Percentiles rank a stretch among this genome's conserved stretches.
phyloP scores from a whole-genome alignment of 2,888 invertebrate genomes.

The Linyphia triangularis region DNA sequence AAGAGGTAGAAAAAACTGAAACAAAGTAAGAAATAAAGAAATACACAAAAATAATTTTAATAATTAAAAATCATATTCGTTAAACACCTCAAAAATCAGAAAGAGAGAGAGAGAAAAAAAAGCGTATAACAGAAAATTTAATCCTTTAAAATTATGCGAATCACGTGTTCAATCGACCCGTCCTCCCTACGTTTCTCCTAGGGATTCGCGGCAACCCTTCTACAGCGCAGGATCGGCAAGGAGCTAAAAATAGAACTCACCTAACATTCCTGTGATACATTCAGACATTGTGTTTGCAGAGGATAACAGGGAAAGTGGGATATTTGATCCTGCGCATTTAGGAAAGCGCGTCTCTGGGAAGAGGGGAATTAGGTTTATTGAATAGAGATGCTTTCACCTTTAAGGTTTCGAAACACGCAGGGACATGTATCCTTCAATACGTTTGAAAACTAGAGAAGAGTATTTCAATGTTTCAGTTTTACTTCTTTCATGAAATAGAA shows the following conservation, averaged over 20 bases:
- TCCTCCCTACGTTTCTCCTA: slow-evolving; percentile 13
- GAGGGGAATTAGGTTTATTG: neutral
- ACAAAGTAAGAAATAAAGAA: too few relatives aligned
- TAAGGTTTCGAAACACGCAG: too few relatives aligned
- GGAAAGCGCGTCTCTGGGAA: neutral
- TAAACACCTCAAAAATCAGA: neutral
- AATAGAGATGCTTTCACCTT: neutral
- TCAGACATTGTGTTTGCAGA: slow-evolving; percentile 47
- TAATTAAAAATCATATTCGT: too few relatives aligned
- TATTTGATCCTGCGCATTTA: slow-evolving; percentile 15
- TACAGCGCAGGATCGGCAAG: slow-evolving; percentile 15
- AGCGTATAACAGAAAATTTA: neutral
- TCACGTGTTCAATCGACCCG: slow-evolving; percentile 70
- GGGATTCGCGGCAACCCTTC: slow-evolving; percentile 64
- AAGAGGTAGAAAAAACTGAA: too few relatives aligned
- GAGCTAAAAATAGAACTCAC: slow-evolving; percentile 65
- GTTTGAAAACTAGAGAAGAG: too few relatives aligned
- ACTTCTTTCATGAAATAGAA: too few relatives aligned
- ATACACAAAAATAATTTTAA: too few relatives aligned
- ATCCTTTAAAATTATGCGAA: slow-evolving; percentile 54
- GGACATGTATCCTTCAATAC: too few relatives aligned
- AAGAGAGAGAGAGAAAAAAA: neutral
- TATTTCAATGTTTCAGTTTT: too few relatives aligned
- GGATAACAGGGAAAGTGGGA: slow-evolving; percentile 7
- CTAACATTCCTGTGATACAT: slow-evolving; percentile 64